Percentiles rank a stretch among this genome's conserved stretches.
These are phyloP conservation scores for Chondrosia reniformis DNA, from an alignment of 37 sponge, comb jelly and placozoan genomes.

Conservation along the genomic window DNA sequence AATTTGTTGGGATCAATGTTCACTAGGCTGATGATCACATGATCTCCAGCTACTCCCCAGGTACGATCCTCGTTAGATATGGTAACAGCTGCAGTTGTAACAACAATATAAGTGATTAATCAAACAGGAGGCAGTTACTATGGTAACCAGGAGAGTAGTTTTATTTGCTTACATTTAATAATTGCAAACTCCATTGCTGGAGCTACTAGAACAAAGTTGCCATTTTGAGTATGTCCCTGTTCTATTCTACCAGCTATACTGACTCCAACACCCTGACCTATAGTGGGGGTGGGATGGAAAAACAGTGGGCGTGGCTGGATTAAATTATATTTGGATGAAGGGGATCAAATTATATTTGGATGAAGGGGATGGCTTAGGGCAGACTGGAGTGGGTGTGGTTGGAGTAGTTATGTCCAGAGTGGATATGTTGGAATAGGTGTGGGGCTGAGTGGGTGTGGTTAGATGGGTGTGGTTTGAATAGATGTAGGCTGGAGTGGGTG, in stretches of 20 bases:
- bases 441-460: background rate
- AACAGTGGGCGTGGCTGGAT: constrained; percentile 5
- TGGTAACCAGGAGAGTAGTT: too few relatives aligned
- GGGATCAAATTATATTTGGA: background rate
- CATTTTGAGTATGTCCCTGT: constrained; percentile 66
- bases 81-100: constrained; percentile 32
- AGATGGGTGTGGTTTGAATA: constrained; percentile 1
- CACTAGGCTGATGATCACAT: constrained; percentile 50
- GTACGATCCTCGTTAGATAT: constrained; percentile 34
- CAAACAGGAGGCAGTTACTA: too few relatives aligned
- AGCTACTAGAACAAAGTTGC: constrained; percentile 48
- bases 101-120: background rate
- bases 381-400: background rate
- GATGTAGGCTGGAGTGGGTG: background rate
- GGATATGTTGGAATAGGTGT: background rate
- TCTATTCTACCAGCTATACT: constrained; percentile 67
- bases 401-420: background rate
- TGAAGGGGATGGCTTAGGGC: too few relatives aligned
- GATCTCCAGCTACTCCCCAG: constrained; percentile 88
- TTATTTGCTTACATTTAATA: constrained; percentile 78
- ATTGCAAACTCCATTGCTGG: constrained; percentile 60
- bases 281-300: background rate
- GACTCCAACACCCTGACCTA: constrained; percentile 68
- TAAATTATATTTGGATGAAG: background rate
- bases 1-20: constrained; percentile 68